phyloP scores from a whole-genome alignment of 2,113 vertebrate species.

The Cervus canadensis region DNA sequence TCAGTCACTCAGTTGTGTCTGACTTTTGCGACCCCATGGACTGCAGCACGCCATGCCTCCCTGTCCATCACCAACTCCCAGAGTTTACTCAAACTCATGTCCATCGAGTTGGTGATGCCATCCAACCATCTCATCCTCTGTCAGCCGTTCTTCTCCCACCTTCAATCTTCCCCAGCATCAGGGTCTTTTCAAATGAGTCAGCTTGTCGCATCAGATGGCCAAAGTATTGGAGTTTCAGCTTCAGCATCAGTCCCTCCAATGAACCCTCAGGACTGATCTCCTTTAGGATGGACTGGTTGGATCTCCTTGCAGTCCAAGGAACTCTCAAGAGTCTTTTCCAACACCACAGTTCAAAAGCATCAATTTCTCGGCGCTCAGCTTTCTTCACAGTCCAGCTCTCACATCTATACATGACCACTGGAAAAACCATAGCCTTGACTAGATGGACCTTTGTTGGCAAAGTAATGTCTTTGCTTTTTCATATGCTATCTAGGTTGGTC shows the following conservation, averaged over 20 bases:
- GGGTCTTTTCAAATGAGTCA: background rate
- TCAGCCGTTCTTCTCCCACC: background rate
- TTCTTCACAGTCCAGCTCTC: background rate
- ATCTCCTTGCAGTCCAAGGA: background rate
- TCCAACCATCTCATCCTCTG: background rate
- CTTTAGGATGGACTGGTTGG: background rate
- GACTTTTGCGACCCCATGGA: background rate
- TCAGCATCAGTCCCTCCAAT: background rate
- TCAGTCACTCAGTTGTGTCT: background rate
- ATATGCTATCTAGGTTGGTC: background rate
- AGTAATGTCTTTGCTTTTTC: background rate
- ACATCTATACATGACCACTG: background rate
- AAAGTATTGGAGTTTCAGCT: background rate
- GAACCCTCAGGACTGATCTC: background rate
- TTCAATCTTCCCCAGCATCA: background rate
- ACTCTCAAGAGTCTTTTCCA: background rate
- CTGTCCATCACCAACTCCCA: background rate
- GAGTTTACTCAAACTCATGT: background rate
- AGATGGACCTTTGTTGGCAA: background rate
- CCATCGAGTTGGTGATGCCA: background rate
- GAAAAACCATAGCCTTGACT: background rate
- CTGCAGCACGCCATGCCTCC: background rate
- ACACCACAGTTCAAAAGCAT: background rate
- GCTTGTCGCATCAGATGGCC: background rate
- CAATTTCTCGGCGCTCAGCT: background rate